A percentile compares a stretch with the other conserved stretches of the same genome.
These are phyloP conservation scores for Pteropus alecto DNA, from an alignment of 2,113 vertebrate species.

Conservation along the genomic window DNA sequence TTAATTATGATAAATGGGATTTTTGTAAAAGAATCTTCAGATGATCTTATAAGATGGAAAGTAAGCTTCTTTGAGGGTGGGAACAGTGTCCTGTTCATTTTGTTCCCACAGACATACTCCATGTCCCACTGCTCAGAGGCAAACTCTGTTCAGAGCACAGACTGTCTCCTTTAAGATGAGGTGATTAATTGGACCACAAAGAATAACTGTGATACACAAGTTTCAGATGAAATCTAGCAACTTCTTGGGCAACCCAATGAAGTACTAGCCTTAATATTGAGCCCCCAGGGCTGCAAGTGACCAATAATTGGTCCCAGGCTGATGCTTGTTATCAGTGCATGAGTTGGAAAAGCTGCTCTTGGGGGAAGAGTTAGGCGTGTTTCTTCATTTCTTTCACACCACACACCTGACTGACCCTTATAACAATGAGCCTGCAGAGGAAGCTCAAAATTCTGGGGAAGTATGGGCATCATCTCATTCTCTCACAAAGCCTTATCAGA, in stretches of 20 bases:
- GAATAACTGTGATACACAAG: not conserved
- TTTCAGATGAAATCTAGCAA: slow-evolving; percentile 8
- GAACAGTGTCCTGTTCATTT: not conserved
- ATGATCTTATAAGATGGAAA: not conserved
- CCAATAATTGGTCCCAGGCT: not conserved
- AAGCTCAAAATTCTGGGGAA: not conserved
- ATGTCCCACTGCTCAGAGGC: not conserved
- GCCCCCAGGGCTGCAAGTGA: not conserved
- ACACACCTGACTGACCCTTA: slow-evolving; percentile 12
- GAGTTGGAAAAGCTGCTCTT: not conserved
- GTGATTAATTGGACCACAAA: not conserved
- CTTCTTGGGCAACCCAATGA: not conserved
- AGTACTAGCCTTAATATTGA: not conserved
- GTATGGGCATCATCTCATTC: not conserved
- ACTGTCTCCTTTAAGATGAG: not conserved
- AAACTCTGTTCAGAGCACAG: not conserved
- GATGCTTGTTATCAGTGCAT: not conserved
- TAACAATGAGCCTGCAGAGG: not conserved
- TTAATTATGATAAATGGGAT: not conserved
- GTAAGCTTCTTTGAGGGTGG: not conserved
- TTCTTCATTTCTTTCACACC: slow-evolving; percentile 13
- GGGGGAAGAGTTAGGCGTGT: not conserved
- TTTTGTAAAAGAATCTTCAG: not conserved
- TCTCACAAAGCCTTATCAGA: not conserved
- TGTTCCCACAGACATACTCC: not conserved